These are phyloP conservation scores for Drosophila asahinai DNA, from an alignment of 1,140 invertebrate species.

Conservation along the genomic window DNA sequence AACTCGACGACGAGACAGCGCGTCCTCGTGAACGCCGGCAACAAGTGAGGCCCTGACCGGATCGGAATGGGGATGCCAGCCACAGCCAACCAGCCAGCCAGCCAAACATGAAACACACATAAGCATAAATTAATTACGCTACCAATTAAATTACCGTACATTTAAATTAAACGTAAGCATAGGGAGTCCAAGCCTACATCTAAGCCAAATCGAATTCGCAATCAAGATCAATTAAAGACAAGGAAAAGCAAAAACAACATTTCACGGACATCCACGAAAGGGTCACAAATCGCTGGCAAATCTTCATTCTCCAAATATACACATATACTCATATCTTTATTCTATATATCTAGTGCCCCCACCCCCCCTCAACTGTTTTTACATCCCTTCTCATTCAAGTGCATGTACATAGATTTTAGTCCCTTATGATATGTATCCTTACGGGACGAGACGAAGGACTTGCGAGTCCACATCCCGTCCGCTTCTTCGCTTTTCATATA, in stretches of 20 bases:
- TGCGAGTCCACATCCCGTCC: no score
- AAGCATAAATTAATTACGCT: constrained; percentile 79
- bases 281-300: constrained; percentile 32
- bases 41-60: constrained; percentile 52
- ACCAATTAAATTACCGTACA: constrained; percentile 68
- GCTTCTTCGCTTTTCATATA: constrained; percentile 8
- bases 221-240: constrained; percentile 39
- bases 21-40: constrained; percentile 63
- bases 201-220: constrained; percentile 70
- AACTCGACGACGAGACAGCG: constrained; percentile 72
- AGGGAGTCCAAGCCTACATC: constrained; percentile 77
- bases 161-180: constrained; percentile 75
- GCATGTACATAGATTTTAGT: constrained; percentile 40
- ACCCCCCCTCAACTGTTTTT: neutral
- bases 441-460: neutral
- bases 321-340: constrained; percentile 10
- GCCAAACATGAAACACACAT: constrained; percentile 73
- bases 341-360: neutral
- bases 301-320: neutral
- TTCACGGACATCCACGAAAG: constrained; percentile 56
- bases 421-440: constrained; percentile 9
- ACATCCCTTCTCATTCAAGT: constrained; percentile 18
- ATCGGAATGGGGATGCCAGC: constrained; percentile 36
- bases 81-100: constrained; percentile 63
- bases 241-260: constrained; percentile 50